Base-by-base conservation (phyloP, 2,888 invertebrate genomes). In the Neoscelio sp. region DNA sequence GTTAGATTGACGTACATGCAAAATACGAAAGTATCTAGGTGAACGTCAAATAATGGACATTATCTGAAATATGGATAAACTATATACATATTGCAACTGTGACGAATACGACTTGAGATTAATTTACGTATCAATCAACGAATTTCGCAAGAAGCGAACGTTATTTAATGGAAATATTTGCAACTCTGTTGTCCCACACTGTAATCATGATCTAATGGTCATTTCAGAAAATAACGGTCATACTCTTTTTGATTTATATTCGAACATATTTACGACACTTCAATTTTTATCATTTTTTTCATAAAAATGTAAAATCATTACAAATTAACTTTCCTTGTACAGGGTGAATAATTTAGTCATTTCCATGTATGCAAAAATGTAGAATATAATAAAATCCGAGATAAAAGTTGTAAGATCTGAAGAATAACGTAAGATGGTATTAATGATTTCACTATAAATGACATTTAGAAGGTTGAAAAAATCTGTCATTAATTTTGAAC, bases 141-240 rank as follows among this genome's bases (percentile, higher is more conserved):
- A 50, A 60, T 75, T 75, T 75, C 67, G 75, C 75, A 75, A 75
- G 65, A 18, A 26, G 26, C 15, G 10, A 33, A 30, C 20, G 33
- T 50, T n/a, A n/a, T n/a, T n/a, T n/a, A n/a, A 35, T 35, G 17
- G 30, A 26, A 23, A 48, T 26, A 26, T 48, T 48, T 26, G 17
- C 17, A 18, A 44, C n/a, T n/a, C n/a, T 26, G 26, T 26, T 26
- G 26, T 26, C 26, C 3, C 7, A 26, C 26, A 7, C 7, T 7
- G 7, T 7, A n/a, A 26, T 26, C 38, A 23, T 10, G 18, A 23
- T 12, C 17, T 15, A 33, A 18, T 30, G 26, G 42, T 26, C 7
- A 38, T 17, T 33, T 1, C 10, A 28, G 13, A 40, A 38, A 60
- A 60, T 60, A 60, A 44, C 46, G 46, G 48, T 48, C 62, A 62